Base-by-base conservation (phyloP, 92 coral and sea anemone species). In the Actinostola sp. region DNA sequence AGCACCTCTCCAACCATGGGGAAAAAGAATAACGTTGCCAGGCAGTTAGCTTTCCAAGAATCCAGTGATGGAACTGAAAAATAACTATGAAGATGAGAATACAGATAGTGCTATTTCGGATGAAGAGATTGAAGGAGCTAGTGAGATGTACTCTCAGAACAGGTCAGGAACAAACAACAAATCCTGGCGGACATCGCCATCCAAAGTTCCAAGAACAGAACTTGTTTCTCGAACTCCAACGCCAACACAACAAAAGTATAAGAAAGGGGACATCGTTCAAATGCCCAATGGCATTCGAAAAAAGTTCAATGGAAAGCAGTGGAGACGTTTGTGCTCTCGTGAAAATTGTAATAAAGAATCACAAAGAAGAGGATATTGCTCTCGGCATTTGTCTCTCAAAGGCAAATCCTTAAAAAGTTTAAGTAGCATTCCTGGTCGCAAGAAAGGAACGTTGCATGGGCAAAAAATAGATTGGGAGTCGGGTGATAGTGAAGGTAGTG, bases 401-500 rank as follows among this genome's bases (percentile, higher is more conserved):
- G 99, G 99, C 27, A 92, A 92, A 21, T 55, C 92, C 4, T 39
- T 95, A n/a, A 79, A 88, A 23, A 92, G 89, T 63, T 75, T 75
- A 8, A 61, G 88, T 28, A 81, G 84, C 33, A 86, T 91, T 51
- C 97, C 99, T 25, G 99, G 99, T 41, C 95, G 93, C 62, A 89
- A 92, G 64, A 92, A 92, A 59, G 94, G 94, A 24, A 89, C 88
- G 61, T 60, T 89, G 17, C 93, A 86, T 26, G 97, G 97, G 0
- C 81, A 77, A 36, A 92, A 92, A 63, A 82, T 95, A 19, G 96
- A 93, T 8, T 95, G 99, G 99, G 99, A 95, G 63, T 95, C 99
- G 32, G 99, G 97, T 21, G 99, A 95, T 45, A 95, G 99, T 65
- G 99, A 95, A 34, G 93, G 99, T 26, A 95, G 99, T 66, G 97